phyloP scores from a whole-genome alignment of 2,888 invertebrate species.

The Xanthia togata region DNA sequence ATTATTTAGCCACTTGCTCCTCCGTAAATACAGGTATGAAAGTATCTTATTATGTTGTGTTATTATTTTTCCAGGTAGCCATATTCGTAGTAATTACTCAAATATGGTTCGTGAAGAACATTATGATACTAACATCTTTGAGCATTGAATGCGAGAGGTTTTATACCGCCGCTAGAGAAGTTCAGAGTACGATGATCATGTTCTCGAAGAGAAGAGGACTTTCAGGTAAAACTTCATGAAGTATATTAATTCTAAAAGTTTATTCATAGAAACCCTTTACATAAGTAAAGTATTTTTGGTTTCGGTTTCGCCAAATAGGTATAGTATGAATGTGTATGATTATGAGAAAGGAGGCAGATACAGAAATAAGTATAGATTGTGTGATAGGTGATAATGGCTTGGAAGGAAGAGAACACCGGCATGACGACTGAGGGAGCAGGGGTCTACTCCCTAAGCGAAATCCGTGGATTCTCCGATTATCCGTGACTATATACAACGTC shows the following conservation, averaged over 20 bases:
- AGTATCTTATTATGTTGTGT: background rate
- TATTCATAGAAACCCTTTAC: background rate
- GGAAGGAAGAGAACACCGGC: background rate
- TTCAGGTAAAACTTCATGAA: constrained; percentile 18
- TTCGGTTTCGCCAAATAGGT: background rate
- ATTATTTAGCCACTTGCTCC: background rate
- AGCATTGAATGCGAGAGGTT: constrained; percentile 34
- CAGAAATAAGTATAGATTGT: background rate
- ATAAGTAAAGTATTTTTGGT: background rate
- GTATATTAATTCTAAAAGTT: background rate
- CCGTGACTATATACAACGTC: too few relatives aligned
- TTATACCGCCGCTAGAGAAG: constrained; percentile 16
- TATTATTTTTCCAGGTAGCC: constrained; percentile 9
- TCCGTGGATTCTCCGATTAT: too few relatives aligned
- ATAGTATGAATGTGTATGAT: background rate
- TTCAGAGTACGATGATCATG: constrained; percentile 18
- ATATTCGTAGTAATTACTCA: constrained; percentile 1
- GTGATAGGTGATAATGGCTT: background rate
- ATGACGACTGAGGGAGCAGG: too few relatives aligned
- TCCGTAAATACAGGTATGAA: background rate
- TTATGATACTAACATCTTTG: constrained; percentile 15
- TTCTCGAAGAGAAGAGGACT: constrained; percentile 27
- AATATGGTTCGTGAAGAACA: constrained; percentile 31
- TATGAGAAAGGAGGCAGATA: background rate
- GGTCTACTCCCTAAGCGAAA: too few relatives aligned